Base-by-base conservation (phyloP, 1,140 invertebrate genomes). In the Drosophila micromelanica region DNA sequence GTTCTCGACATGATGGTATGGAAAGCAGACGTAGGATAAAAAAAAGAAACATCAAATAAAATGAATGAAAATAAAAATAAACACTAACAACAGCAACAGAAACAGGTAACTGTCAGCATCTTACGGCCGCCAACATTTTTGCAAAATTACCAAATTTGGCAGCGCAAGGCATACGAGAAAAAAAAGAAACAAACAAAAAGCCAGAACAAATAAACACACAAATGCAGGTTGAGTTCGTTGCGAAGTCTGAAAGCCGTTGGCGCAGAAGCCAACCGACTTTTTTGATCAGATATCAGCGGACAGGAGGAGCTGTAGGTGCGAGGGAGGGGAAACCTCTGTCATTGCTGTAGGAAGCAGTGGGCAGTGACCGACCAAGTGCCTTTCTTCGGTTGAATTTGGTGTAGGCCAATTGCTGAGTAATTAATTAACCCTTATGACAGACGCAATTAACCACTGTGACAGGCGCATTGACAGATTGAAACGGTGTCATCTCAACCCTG, bases 141-240 rank as follows among this genome's bases (percentile, higher is more conserved):
- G 79, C 64, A 51, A 76, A 76, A 76, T 62, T 60, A 46, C 80
- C 81, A 73, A 86, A 76, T 85, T 84, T 80, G 76, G 68, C 30
- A 63, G 38, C 35, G 27, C 15, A 15, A 38, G 9, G 40, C 49
- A 60, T 7, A 57, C 37, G 38, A 51, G 9, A 8, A 43, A 52
- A 63, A 48, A 30, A 23, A 67, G n/a, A 40, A 40, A 40, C 57
- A 49, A 73, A 61, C 54, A 63, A 78, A 79, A 71, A 15, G 52
- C n/a, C 57, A 68, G 48, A 64, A 64, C 48, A 79, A 84, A 85
- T 80, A 85, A 79, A 86, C 85, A 84, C 73, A 84, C 81, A 86
- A 86, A 86, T 70, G 45, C 74, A 80, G 72, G 60, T 55, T 40
- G 55, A 64, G 68, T 55, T 63, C 40, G 55, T 43, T 51, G 43